Base-by-base conservation (phyloP, 2,797 vertebrate genomes). In the Adelosebastes latens region DNA sequence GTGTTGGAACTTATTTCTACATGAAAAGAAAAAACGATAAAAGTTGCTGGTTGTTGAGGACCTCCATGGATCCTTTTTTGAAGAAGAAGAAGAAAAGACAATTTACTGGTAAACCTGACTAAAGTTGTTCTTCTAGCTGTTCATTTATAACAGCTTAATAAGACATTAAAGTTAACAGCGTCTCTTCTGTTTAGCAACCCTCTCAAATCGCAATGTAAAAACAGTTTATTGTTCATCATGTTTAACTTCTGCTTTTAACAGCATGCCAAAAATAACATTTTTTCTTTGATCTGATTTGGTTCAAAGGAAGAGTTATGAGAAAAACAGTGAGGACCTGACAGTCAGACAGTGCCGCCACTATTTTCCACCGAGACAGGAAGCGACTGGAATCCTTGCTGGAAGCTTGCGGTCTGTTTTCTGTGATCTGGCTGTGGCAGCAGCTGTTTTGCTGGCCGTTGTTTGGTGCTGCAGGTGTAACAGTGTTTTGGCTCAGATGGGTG, bases 401-500 rank as follows among this genome's bases (percentile, higher is more conserved):
- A 75, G 61, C 12, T 27, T 72, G 72, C 20, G 29, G 62, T 39
- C 39, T 62, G 2, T 52, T 25, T 20, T 72, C 60, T 72, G 34
- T 75, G n/a, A 80, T 56, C 58, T 32, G 42, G 39, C 53, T 2
- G 67, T 2, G 55, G 81, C 46, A 60, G 71, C 80, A 79, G 77
- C 60, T 75, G 87, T 42, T 78, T 42, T 18, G 24, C 18, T 22
- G 10, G 27, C 59, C 4, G 53, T 20, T 74, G 75, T 77, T 83
- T 53, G 42, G 46, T 59, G 31, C 52, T 69, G 62, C 81, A 81
- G 72, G 71, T 88, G 79, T n/a, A 80, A 80, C 60, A 63, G 58
- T 70, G 83, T 83, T 76, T 81, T 66, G 75, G 63, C 75, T 81
- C 78, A 76, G 73, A 71, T 87, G 74, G 53, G 34, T 60, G 29